Percentiles rank a stretch among this genome's conserved stretches.
These are phyloP conservation scores for Nematopogon swammerdamellus DNA, from an alignment of 2,888 invertebrate genomes.

Conservation along the genomic window DNA sequence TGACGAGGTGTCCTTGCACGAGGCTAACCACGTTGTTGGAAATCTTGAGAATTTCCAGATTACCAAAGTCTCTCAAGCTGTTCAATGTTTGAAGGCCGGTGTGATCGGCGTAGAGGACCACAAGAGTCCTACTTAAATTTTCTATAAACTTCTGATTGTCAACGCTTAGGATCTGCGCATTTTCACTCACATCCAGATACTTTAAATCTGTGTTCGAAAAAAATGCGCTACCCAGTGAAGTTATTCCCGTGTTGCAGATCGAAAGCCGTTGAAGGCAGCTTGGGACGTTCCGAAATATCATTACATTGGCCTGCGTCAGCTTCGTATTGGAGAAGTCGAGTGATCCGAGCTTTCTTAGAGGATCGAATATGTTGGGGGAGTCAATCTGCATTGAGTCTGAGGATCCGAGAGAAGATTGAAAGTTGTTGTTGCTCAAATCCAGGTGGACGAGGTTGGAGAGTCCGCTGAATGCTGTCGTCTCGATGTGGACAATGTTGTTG, in stretches of 20 bases:
- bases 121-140: conserved; percentile 34
- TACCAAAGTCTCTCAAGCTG: conserved; percentile 28
- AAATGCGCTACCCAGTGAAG: conserved; percentile 23
- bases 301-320: conserved; percentile 22
- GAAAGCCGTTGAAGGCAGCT: conserved; percentile 27
- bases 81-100: conserved; percentile 31
- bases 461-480: conserved; percentile 31
- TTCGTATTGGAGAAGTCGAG: conserved; percentile 36
- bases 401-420: neutral
- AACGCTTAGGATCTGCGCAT: conserved; percentile 30
- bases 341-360: conserved; percentile 24
- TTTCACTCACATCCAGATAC: conserved; percentile 55
- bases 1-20: too few relatives aligned
- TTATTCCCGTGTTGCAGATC: conserved; percentile 42
- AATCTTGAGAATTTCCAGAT: conserved; percentile 44
- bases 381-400: neutral
- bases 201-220: conserved; percentile 40
- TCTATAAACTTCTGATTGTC: conserved; percentile 24
- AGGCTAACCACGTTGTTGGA: conserved; percentile 54
- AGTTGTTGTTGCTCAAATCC: conserved; percentile 49
- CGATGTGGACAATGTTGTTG: conserved; percentile 43
- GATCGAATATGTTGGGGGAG: conserved; percentile 20
- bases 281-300: conserved; percentile 23
- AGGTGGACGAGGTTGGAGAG: conserved; percentile 37
- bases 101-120: conserved; percentile 40